Evolutionary conservation across 2,797 vertebrate genomes (phyloP).

Genomic region (Numenius phaeopus): DNA sequence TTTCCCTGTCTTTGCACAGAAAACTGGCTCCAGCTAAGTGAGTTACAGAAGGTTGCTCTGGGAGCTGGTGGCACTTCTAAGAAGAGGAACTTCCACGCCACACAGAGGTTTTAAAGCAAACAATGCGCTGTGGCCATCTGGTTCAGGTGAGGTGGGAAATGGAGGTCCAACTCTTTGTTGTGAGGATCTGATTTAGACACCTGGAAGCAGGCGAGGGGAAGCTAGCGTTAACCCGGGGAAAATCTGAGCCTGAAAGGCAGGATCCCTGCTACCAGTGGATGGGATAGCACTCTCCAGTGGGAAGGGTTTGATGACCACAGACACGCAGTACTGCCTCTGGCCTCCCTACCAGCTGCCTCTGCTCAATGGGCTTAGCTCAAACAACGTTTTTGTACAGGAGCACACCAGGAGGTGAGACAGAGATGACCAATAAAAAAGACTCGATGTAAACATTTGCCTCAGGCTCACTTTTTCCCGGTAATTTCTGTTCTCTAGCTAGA

Average conservation of each 20-base stretch:
- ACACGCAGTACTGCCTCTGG: background rate
- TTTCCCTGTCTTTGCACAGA: background rate
- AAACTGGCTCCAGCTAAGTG: background rate
- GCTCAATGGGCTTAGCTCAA: background rate
- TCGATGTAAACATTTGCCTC: rapidly evolving
- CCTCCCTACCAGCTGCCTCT: background rate
- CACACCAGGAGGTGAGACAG: background rate
- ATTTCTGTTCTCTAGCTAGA: background rate
- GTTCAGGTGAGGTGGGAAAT: background rate
- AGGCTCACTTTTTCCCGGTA: rapidly evolving
- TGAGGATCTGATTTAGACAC: background rate
- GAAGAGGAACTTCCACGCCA: background rate
- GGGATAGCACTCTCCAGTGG: background rate
- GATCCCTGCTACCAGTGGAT: background rate
- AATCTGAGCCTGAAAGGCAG: background rate
- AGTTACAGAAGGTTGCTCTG: background rate
- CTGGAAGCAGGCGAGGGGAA: background rate
- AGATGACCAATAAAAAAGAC: background rate
- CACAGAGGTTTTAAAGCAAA: background rate
- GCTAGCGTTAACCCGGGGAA: background rate
- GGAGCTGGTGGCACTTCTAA: background rate
- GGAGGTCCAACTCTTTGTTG: rapidly evolving
- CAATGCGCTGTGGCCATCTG: rapidly evolving
- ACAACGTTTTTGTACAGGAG: background rate
- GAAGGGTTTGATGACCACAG: background rate